phyloP scores from a whole-genome alignment of 2,797 vertebrate genomes.

The Acanthurus lineatus region DNA sequence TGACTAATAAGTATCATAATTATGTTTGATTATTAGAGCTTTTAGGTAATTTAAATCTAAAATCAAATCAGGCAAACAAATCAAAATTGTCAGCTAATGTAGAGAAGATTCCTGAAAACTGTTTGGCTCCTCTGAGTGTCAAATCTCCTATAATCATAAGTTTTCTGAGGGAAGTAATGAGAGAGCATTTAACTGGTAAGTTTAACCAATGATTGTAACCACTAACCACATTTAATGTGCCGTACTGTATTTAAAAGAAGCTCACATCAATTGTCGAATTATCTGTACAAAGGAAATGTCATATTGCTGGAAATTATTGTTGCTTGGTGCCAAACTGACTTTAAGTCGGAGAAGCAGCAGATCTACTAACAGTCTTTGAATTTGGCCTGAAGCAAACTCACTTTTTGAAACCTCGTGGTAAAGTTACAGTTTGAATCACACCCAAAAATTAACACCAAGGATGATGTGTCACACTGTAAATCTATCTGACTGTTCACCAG shows the following conservation, averaged over 20 bases:
- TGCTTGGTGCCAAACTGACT: background rate
- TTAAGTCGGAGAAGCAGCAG: background rate
- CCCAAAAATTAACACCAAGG: slow-evolving; percentile 5
- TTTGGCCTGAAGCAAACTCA: slow-evolving; percentile 15
- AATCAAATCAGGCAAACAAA: too few species aligned
- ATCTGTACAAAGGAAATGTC: background rate
- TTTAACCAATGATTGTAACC: background rate
- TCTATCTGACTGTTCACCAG: background rate
- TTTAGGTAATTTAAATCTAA: too few species aligned
- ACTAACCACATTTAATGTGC: too few species aligned
- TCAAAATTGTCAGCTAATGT: too few species aligned
- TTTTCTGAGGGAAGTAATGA: too few species aligned
- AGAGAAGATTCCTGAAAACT: too few species aligned
- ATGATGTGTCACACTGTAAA: slow-evolving; percentile 16
- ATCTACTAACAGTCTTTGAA: slow-evolving; percentile 25
- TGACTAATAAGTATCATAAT: too few species aligned
- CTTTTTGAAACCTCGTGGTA: slow-evolving; percentile 19
- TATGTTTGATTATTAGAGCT: too few species aligned
- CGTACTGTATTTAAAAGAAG: background rate
- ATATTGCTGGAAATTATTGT: background rate
- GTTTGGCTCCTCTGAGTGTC: too few species aligned
- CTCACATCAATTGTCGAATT: background rate
- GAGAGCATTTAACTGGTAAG: background rate
- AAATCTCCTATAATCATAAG: too few species aligned
- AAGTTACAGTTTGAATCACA: slow-evolving; percentile 3